A percentile compares a stretch with the other conserved stretches of the same genome.
Evolutionary conservation across 2,888 invertebrate species (phyloP).

Genomic region (Lymantria monacha): DNA sequence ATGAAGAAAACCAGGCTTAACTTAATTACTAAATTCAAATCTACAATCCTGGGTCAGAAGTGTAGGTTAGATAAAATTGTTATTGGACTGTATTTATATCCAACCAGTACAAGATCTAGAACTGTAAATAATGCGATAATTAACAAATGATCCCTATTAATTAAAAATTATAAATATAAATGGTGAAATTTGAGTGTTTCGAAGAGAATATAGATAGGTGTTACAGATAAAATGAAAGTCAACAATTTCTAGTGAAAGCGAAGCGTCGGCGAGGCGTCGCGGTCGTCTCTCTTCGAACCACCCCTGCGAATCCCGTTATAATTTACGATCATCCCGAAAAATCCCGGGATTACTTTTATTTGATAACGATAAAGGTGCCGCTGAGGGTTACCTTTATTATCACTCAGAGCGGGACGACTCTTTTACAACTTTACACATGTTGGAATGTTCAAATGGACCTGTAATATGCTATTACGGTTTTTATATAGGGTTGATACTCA

Average conservation of each 20-base stretch:
- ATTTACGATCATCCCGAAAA: conserved; percentile 81
- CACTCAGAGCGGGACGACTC: conserved; percentile 71
- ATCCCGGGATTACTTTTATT: conserved; percentile 81
- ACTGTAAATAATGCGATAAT: no score
- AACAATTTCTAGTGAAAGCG: conserved; percentile 39
- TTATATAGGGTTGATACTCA: not conserved
- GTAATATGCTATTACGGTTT: not conserved
- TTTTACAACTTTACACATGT: conserved; percentile 77
- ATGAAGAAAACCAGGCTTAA: no score
- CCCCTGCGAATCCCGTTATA: conserved; percentile 72
- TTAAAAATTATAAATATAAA: no score
- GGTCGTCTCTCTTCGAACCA: conserved; percentile 45
- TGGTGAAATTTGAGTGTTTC: no score
- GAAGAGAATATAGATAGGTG: no score
- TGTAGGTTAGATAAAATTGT: no score
- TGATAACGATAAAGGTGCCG: conserved; percentile 80
- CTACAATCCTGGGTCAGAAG: no score
- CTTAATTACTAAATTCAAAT: no score
- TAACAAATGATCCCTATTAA: no score
- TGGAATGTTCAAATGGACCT: conserved; percentile 46
- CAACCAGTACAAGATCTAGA: no score
- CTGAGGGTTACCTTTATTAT: conserved; percentile 80
- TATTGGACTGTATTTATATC: no score
- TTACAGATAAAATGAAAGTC: conserved; percentile 23
- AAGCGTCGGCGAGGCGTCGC: conserved; percentile 32